A percentile compares a stretch with the other conserved stretches of the same genome.
Conservation (phyloP, 2,797 vertebrate species). For the Crax fasciolata region DNA sequence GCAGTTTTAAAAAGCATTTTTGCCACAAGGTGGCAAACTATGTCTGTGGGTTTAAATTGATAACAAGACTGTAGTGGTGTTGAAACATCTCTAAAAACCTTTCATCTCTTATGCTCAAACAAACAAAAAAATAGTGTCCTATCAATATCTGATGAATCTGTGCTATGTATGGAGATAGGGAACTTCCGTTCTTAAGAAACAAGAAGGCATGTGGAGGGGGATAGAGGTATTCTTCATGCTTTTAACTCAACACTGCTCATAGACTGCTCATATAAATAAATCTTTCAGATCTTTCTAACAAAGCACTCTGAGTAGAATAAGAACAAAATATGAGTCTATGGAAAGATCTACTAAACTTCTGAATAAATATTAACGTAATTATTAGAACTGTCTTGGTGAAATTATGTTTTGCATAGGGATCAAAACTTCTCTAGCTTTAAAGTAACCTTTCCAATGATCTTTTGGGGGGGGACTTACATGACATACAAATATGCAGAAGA, state of each 20-base stretch:
- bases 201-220: background rate
- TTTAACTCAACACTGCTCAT: background rate
- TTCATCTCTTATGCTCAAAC: background rate
- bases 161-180: background rate
- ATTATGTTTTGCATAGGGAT: background rate
- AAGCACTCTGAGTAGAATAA: background rate
- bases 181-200: background rate
- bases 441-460: background rate
- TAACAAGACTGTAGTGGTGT: background rate
- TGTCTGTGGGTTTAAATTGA: conserved; percentile 18
- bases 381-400: background rate
- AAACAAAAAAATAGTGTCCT: background rate
- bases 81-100: background rate
- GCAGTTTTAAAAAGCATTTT: background rate
- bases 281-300: background rate
- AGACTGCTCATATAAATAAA: background rate
- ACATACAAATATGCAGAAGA: background rate
- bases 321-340: background rate
- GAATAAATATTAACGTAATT: background rate
- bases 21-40: conserved; percentile 84
- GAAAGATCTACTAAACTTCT: background rate
- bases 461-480: background rate
- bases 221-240: background rate
- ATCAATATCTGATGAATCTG: background rate
- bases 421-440: background rate